Evolutionary conservation across 2,888 invertebrate genomes (phyloP), one percentile per base, ranked within the genome.

Genomic region (Dysmachus trigonus): DNA sequence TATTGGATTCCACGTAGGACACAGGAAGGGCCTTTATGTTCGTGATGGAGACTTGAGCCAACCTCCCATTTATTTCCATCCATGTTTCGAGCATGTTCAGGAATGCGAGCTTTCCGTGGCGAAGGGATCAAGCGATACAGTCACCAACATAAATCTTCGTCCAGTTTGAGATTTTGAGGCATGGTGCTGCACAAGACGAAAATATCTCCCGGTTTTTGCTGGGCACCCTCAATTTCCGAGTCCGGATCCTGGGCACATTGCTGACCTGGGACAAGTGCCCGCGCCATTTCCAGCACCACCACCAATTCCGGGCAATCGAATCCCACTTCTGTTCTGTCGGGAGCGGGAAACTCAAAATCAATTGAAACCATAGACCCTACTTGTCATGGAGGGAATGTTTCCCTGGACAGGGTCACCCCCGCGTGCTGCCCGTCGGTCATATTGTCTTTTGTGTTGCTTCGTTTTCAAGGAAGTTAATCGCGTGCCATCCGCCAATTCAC

Each of bases 391-490:
- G 35, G 71, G 41, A 72, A 30, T 72, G 53, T 72, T 62, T 62
- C 71, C 77, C 41, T 8, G 18, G 72, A 15, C 22, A 10, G 6
- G 53, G 15, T 38, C 41, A 33, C 27, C 47, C 33, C 15, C n/a
- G 31, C 83, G 6, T n/a, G n/a, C n/a, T n/a, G n/a, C n/a, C n/a
- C n/a, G n/a, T 27, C 71, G 15, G 27, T 73, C 53, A 81, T 53
- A 62, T 83, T 83, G 83, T 83, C 62, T 83, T 38, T 83, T 38
- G 13, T 83, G 15, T 41, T 83, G 15, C 72, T 83, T 15, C 33
- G 47, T 22, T 83, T 86, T 83, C 51, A 86, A 86, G 86, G 86
- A 83, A 86, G 86, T 86, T 83, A 83, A 86, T 86, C 86, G 86
- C 86, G 86, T 86, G 86, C 83, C 76, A 86, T 86, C 33, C 51